These are phyloP conservation scores for Gasteruption jaculator DNA, from an alignment of 2,888 invertebrate genomes.

Conservation along the genomic window DNA sequence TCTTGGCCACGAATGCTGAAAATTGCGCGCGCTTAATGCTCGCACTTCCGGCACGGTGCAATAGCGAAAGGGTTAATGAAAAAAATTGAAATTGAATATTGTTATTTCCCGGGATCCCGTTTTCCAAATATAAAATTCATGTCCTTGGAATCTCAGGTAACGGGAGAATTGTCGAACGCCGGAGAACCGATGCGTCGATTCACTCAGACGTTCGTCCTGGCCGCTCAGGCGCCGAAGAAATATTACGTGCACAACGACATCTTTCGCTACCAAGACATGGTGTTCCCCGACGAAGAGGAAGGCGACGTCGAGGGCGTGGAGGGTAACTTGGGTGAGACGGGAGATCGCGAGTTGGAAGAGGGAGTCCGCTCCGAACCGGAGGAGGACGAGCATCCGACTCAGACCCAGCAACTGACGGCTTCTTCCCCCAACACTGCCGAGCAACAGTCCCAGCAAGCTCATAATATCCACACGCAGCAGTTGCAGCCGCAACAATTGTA, in stretches of 20 bases:
- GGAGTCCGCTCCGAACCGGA: conserved; percentile 64
- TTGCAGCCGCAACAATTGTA: conserved; percentile 34
- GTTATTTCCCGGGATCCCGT: too few species aligned
- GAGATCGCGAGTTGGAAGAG: conserved; percentile 57
- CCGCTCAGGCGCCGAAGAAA: conserved; percentile 92
- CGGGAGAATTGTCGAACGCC: conserved; percentile 93
- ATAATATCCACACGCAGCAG: conserved; percentile 35
- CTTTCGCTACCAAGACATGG: conserved; percentile 85
- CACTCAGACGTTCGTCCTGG: conserved; percentile 96
- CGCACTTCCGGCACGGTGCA: too few species aligned
- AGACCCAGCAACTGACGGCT: conserved; percentile 36
- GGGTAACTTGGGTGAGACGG: conserved; percentile 35
- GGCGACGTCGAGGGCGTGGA: conserved; percentile 40
- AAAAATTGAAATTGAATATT: too few species aligned
- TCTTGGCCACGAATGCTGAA: too few species aligned
- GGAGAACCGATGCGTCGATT: conserved; percentile 96
- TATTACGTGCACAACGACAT: conserved; percentile 99
- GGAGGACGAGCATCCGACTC: conserved; percentile 56
- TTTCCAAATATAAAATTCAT: too few species aligned
- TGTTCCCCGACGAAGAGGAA: conserved; percentile 47
- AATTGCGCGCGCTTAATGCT: too few species aligned
- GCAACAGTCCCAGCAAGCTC: conserved; percentile 31
- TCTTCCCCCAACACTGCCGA: conserved; percentile 30
- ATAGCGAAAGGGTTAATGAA: not conserved
- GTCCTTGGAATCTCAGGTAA: too few species aligned